A percentile compares a stretch with the other conserved stretches of the same genome.
Evolutionary conservation across 2,797 vertebrate genomes (phyloP).

Genomic region (Chelmon rostratus): DNA sequence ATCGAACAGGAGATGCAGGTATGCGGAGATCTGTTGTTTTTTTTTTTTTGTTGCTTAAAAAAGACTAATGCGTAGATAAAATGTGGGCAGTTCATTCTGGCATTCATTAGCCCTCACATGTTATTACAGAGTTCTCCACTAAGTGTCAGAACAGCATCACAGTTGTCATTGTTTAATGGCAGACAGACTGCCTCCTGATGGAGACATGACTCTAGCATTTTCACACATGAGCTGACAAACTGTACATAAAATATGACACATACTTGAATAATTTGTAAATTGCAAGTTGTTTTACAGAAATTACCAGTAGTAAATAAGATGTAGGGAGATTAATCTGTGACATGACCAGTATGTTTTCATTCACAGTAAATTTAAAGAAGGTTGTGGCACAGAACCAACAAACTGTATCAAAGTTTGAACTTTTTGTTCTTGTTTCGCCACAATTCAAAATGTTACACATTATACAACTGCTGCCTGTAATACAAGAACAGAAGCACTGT

Average conservation of each 20-base stretch:
- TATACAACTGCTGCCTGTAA: neutral
- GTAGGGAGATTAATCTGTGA: neutral
- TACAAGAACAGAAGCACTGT: constrained; percentile 10
- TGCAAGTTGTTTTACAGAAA: neutral
- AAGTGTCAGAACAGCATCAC: constrained; percentile 62
- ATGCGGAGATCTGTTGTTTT: constrained; percentile 37
- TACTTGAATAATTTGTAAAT: neutral
- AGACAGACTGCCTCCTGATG: constrained; percentile 55
- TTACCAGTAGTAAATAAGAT: neutral
- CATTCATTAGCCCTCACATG: constrained; percentile 7
- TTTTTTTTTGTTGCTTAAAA: too few relatives aligned
- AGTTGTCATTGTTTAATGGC: neutral
- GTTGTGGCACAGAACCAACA: neutral
- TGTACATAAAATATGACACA: constrained; percentile 6
- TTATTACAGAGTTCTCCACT: constrained; percentile 50
- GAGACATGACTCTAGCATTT: constrained; percentile 38
- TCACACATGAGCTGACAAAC: neutral
- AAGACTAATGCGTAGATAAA: neutral
- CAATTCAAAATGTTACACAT: neutral
- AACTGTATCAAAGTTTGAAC: neutral
- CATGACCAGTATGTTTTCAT: neutral
- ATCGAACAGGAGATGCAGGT: constrained; percentile 90
- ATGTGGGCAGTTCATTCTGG: neutral
- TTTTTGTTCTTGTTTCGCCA: neutral
- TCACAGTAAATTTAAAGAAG: neutral